Base-by-base conservation (phyloP, 1,140 invertebrate genomes). In the Thaumetopoea pityocampa region DNA sequence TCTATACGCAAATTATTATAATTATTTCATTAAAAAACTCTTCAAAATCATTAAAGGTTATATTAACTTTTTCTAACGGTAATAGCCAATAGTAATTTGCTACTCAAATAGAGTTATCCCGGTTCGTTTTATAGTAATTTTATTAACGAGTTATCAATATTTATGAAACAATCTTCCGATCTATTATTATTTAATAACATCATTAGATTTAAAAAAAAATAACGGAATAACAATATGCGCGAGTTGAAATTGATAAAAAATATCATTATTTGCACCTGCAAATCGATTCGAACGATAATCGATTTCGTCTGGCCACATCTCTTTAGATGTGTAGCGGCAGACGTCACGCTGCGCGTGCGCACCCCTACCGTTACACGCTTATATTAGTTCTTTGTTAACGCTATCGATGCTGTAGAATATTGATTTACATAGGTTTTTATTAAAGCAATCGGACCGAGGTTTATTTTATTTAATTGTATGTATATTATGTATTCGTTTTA, bases 191-290 rank as follows among this genome's bases (percentile, higher is more conserved):
- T 45, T 55, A 60, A 60, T 51, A 55, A 45, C 51, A 49, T 55
- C 37, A 50, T 53, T 36, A 50, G 41, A 23, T 5, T 41, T 27
- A 42, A 51, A 54, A n/a, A n/a, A n/a, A 45, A 29, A 35, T 23
- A 1, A 9, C 22, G 28, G 37, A 55, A 46, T 44, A 54, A 42
- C 35, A 53, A 66, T 30, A 61, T 65, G 63, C 48, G 20, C 29
- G 1, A 40, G 18, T 55, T 67, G 65, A 60, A 56, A 44, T 57
- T 17, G 37, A 27, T 42, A 29, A 56, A 54, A 55, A 61, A 57
- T 51, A 58, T 60, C 36, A 59, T 67, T 71, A 71, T 72, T 80
- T 72, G 70, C 76, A 80, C 70, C 76, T 80, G 76, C 68, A 45
- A 72, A 66, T 69, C 56, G 33, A n/a, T n/a, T n/a, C n/a, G n/a